Conservation (phyloP, 1,140 invertebrate species). For the Nilaparvata lugens region DNA sequence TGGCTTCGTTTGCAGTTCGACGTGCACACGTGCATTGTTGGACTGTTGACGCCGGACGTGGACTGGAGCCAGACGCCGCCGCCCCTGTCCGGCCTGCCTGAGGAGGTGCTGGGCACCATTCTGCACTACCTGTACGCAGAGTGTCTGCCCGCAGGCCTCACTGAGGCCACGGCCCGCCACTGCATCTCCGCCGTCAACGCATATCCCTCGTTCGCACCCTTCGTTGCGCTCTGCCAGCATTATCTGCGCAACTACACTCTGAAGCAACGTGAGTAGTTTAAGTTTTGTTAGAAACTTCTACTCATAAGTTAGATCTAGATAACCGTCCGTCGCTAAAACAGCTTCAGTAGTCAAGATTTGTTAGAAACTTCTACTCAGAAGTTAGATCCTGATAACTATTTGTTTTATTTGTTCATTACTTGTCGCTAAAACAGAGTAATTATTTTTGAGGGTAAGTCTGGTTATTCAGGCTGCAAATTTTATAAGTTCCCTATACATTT, state of each 20-base stretch:
- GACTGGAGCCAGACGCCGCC: constrained; percentile 41
- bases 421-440: too few species aligned
- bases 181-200: constrained; percentile 41
- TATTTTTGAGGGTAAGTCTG: too few species aligned
- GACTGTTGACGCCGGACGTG: constrained; percentile 43
- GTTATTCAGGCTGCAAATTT: too few species aligned
- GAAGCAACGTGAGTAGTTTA: constrained; percentile 46
- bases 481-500: too few species aligned
- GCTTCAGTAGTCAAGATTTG: too few species aligned
- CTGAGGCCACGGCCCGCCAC: constrained; percentile 43
- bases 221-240: constrained; percentile 45
- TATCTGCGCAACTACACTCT: constrained; percentile 52
- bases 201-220: constrained; percentile 37
- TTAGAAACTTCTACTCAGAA: too few species aligned
- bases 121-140: constrained; percentile 56
- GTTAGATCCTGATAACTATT: neutral
- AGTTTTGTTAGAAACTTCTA: too few species aligned
- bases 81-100: constrained; percentile 41
- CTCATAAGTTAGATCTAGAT: too few species aligned
- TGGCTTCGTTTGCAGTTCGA: constrained; percentile 41
- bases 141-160: constrained; percentile 45
- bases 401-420: too few species aligned
- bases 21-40: constrained; percentile 49
- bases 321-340: too few species aligned
- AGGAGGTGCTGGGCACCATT: constrained; percentile 46